phyloP scores from a whole-genome alignment of 1,140 invertebrate species.

The Trachymyrmex septentrionalis region DNA sequence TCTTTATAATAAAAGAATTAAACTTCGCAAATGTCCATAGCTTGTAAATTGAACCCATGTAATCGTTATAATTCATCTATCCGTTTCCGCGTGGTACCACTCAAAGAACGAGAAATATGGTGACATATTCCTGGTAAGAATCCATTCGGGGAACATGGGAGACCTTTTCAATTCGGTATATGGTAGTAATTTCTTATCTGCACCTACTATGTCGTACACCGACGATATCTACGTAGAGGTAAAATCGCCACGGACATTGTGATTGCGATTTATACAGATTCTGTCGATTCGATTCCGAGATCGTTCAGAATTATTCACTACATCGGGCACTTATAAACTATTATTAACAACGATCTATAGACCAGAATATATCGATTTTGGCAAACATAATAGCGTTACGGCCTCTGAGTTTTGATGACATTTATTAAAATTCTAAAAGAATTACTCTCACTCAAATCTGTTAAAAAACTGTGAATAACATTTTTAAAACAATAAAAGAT shows the following conservation, averaged over 20 bases:
- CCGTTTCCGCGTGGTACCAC: constrained; percentile 18
- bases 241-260: constrained; percentile 55
- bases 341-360: constrained; percentile 5
- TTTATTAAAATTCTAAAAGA: constrained; percentile 2
- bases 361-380: constrained; percentile 12
- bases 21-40: constrained; percentile 7
- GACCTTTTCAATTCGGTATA: constrained; percentile 50
- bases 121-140: constrained; percentile 61
- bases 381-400: not conserved
- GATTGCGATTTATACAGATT: constrained; percentile 58
- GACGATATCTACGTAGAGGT: constrained; percentile 32
- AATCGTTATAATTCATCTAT: constrained; percentile 51
- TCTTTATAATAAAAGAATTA: constrained; percentile 9
- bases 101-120: constrained; percentile 53
- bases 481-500: not conserved
- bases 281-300: constrained; percentile 60
- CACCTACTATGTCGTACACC: constrained; percentile 42
- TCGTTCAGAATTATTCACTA: constrained; percentile 39
- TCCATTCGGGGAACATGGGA: constrained; percentile 54
- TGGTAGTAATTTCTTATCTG: constrained; percentile 63
- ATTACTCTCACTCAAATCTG: not conserved
- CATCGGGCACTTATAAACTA: constrained; percentile 22
- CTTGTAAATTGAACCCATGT: constrained; percentile 15
- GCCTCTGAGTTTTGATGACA: not conserved
- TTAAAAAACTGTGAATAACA: not conserved